Conservation (phyloP, 2,888 invertebrate species). For the Tipula lateralis region DNA sequence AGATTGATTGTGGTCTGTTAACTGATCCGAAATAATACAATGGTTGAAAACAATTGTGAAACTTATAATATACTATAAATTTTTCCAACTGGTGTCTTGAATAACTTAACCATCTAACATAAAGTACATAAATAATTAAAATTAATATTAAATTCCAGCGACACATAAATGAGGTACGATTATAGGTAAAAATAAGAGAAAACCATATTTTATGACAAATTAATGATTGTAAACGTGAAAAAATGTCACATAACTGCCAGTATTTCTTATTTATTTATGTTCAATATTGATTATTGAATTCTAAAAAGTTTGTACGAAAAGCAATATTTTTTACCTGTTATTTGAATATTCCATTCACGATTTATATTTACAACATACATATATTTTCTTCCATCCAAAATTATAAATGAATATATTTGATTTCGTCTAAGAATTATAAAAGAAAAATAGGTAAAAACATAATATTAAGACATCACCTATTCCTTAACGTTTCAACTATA, state of each 20-base stretch:
- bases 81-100: background rate
- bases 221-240: background rate
- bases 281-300: conserved; percentile 24
- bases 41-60: background rate
- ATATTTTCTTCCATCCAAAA: background rate
- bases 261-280: background rate
- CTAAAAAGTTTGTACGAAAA: background rate
- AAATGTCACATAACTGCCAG: conserved; percentile 9
- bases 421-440: background rate
- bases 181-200: background rate
- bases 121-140: background rate
- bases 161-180: background rate
- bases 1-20: background rate
- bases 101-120: background rate
- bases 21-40: background rate
- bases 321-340: background rate
- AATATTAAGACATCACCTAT: background rate
- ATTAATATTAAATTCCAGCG: background rate
- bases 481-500: background rate
- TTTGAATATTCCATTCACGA: background rate
- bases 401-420: background rate
- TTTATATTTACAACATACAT: background rate
- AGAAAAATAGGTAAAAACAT: background rate
- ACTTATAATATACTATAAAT: too few relatives aligned
- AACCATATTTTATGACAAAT: background rate